Percentiles rank a stretch among this genome's conserved stretches.
These are phyloP conservation scores for Orthosia gracilis DNA, from an alignment of 2,888 invertebrate species.

Conservation along the genomic window DNA sequence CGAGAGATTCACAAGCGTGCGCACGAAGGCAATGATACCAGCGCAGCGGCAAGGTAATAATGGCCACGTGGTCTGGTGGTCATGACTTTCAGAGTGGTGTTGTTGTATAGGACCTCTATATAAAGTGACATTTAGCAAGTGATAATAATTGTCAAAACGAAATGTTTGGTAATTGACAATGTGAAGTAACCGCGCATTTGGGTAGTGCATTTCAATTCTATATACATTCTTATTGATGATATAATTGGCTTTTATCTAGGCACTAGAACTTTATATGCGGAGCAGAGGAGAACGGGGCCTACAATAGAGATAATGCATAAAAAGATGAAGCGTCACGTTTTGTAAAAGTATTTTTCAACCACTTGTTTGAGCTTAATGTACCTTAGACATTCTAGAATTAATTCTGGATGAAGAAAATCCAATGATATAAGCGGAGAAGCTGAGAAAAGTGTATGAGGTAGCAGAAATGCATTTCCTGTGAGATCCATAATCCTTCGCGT, in stretches of 20 bases:
- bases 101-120: not conserved
- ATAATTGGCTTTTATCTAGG: not conserved
- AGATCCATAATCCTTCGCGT: not conserved
- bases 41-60: conserved; percentile 25
- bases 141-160: not conserved
- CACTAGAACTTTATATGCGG: not conserved
- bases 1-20: conserved; percentile 49
- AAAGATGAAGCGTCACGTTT: not conserved
- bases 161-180: not conserved
- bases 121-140: not conserved
- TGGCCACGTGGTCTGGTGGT: conserved; percentile 43
- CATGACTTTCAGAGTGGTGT: conserved; percentile 45
- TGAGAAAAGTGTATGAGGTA: not conserved
- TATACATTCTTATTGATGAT: not conserved
- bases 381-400: not conserved
- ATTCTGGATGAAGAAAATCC: not conserved
- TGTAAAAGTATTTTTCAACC: not conserved
- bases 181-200: not conserved
- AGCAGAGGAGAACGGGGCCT: not conserved
- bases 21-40: conserved; percentile 40
- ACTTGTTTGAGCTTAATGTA: not conserved
- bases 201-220: not conserved
- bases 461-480: not conserved
- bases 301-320: not conserved
- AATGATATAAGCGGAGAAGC: not conserved